These are phyloP conservation scores for Nomada fabriciana DNA, from an alignment of 2,888 invertebrate genomes.

Conservation along the genomic window DNA sequence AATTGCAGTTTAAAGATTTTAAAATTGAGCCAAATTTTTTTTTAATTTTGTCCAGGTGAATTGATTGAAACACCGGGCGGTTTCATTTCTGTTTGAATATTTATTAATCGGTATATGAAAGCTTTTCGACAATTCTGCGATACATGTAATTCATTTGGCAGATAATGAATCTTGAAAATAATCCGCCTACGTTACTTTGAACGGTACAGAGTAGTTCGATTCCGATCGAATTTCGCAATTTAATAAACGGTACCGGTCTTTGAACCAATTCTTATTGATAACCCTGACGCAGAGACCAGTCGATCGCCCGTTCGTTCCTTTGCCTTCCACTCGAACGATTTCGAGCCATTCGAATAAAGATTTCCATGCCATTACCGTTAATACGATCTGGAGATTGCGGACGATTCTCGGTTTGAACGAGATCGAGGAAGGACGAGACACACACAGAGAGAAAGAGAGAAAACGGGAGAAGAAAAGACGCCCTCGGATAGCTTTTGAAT, in stretches of 20 bases:
- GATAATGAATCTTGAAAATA: too few species aligned
- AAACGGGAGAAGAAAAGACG: conserved; percentile 44
- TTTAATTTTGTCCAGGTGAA: too few species aligned
- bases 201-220: not conserved
- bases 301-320: conserved; percentile 1
- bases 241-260: conserved; percentile 57
- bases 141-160: too few species aligned
- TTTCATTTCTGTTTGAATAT: too few species aligned
- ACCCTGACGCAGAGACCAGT: conserved; percentile 48
- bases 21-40: too few species aligned
- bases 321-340: conserved; percentile 51
- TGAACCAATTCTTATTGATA: conserved; percentile 49
- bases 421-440: not conserved
- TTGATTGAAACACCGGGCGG: too few species aligned
- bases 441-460: conserved; percentile 12
- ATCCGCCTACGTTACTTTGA: too few species aligned
- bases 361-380: conserved; percentile 79
- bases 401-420: conserved; percentile 44
- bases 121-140: too few species aligned
- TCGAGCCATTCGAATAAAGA: conserved; percentile 59
- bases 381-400: conserved; percentile 77
- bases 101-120: too few species aligned
- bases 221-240: conserved; percentile 38
- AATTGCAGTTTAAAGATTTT: too few species aligned
- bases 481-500: conserved; percentile 31